phyloP scores from a whole-genome alignment of 2,888 invertebrate species.

The Allolobophora icterica region DNA sequence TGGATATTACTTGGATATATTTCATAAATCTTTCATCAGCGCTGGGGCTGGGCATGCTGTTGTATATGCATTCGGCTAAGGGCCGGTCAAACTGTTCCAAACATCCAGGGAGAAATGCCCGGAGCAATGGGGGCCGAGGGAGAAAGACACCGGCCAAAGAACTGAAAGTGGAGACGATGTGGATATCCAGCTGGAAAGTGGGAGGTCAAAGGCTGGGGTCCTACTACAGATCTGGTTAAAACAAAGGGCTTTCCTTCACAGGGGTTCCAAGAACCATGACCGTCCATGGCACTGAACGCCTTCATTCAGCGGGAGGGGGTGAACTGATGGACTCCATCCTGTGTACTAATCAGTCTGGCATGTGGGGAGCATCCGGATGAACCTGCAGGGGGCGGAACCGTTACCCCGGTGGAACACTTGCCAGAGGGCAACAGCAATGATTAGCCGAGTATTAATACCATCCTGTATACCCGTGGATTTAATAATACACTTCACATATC shows the following conservation, averaged over 20 bases:
- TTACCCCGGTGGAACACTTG: not conserved
- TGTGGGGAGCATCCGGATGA: not conserved
- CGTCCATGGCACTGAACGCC: not conserved
- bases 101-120: not conserved
- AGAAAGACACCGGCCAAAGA: not conserved
- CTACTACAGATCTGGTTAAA: not conserved
- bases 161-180: not conserved
- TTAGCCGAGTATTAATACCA: not conserved
- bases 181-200: constrained; percentile 17
- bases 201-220: not conserved
- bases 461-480: not conserved
- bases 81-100: not conserved
- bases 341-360: not conserved
- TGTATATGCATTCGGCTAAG: not conserved
- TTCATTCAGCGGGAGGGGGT: not conserved
- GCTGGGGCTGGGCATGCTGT: not conserved
- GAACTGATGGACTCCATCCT: not conserved
- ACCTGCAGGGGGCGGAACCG: constrained; percentile 6
- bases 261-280: not conserved
- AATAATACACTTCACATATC: not conserved
- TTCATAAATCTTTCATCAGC: not conserved
- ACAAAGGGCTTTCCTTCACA: not conserved
- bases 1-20: constrained; percentile 5
- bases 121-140: not conserved
- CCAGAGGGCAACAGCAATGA: not conserved